Evolutionary conservation across 2,113 vertebrate genomes (phyloP).

Genomic region (Benitochromis conjunctus): DNA sequence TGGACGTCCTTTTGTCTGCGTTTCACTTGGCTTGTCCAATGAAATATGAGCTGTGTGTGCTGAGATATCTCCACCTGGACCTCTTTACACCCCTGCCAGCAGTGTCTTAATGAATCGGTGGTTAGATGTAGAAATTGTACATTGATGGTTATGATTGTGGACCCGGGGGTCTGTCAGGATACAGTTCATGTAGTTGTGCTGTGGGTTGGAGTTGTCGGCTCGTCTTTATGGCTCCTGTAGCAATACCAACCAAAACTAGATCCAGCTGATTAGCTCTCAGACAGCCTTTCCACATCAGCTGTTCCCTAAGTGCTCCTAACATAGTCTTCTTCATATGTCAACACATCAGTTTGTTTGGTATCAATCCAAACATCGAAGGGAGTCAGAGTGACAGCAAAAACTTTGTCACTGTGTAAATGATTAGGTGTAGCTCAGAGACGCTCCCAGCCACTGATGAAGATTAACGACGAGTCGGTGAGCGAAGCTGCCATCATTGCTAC

Average conservation of each 20-base stretch:
- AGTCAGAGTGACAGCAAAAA: not conserved
- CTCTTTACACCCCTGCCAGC: not conserved
- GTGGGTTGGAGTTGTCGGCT: not conserved
- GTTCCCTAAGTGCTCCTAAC: not conserved
- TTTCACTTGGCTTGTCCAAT: not conserved
- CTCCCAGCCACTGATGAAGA: constrained; percentile 43
- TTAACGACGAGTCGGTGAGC: constrained; percentile 47
- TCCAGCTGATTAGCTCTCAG: not conserved
- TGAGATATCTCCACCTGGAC: not conserved
- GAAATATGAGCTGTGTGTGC: not conserved
- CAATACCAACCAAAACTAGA: not conserved
- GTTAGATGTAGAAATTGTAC: not conserved
- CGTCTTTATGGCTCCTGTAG: not conserved
- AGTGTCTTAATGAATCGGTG: not conserved
- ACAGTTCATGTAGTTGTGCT: not conserved
- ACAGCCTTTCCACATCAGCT: not conserved
- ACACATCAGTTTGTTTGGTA: not conserved
- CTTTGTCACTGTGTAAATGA: not conserved
- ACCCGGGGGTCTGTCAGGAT: not conserved
- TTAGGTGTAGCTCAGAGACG: constrained; percentile 24
- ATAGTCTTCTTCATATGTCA: not conserved
- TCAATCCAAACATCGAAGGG: not conserved
- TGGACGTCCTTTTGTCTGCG: constrained; percentile 15
- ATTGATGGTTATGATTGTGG: not conserved
- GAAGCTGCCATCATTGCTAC: constrained; percentile 55